Evolutionary conservation across 2,797 vertebrate genomes (phyloP).

Genomic region (Helarctos malayanus): DNA sequence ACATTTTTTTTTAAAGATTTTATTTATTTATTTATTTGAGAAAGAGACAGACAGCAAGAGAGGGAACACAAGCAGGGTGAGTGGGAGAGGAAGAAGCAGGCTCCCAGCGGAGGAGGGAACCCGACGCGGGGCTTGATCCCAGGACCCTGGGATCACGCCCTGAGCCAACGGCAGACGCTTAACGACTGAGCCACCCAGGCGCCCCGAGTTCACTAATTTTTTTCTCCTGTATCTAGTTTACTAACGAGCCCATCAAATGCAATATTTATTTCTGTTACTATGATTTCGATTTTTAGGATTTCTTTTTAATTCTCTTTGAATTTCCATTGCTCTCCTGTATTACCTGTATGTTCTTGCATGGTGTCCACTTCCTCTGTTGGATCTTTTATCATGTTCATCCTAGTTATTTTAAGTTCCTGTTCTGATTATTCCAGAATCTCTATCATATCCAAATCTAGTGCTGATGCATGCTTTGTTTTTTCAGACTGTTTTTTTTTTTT

Average conservation of each 20-base stretch:
- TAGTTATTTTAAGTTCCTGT: constrained; percentile 27
- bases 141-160: too few relatives aligned
- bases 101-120: too few relatives aligned
- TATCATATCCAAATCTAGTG: not conserved
- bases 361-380: not conserved
- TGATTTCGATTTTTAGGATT: constrained; percentile 33
- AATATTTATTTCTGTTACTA: not conserved
- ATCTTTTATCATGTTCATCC: not conserved
- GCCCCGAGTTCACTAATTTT: not conserved
- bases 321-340: not conserved
- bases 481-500: not conserved
- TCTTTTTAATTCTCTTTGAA: not conserved
- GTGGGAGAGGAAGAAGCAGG: too few relatives aligned
- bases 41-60: too few relatives aligned
- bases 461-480: not conserved
- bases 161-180: too few relatives aligned
- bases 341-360: not conserved
- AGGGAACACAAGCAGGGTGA: too few relatives aligned
- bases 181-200: too few relatives aligned
- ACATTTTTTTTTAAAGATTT: not conserved
- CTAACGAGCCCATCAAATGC: constrained; percentile 36
- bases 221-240: not conserved
- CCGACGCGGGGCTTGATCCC: too few relatives aligned
- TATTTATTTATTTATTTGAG: too few relatives aligned
- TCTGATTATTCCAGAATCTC: constrained; percentile 20